Base-by-base conservation (phyloP, 2,888 invertebrate species). In the Netelia inedita region DNA sequence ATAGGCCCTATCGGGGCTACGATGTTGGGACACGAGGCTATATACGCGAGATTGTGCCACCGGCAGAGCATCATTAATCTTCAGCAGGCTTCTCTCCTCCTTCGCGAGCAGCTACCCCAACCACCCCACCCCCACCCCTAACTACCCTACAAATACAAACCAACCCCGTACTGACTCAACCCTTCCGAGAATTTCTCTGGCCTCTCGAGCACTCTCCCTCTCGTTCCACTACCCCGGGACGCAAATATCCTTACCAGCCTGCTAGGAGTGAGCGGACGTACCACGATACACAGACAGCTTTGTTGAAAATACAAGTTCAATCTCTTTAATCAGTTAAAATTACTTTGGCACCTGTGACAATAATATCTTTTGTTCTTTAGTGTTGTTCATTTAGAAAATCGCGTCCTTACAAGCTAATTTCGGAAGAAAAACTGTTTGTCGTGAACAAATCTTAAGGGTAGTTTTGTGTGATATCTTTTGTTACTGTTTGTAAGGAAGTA, bases 11-110 rank as follows among this genome's bases (percentile, higher is more conserved):
- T 57, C 83, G 84, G 85, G 85, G 87, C 80, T 86, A 87, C 86
- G 87, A 84, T 82, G 78, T 78, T 69, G 82, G 87, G 87, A 89
- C 88, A 89, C 86, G 87, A 87, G 79, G 6, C 21, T 57, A 16
- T 57, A 19, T 57, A 57, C 2, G 57, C 19, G 57, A 57, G 57
- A 57, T 57, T 82, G 82, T 89, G 90, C 90, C 90, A 91, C 83
- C 79, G 85, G 84, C 91, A 91, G 89, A 68, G 87, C 86, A 86
- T 90, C 90, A 91, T 91, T 91, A 91, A 91, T 91, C 90, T 91
- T 89, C 89, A 86, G 87, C 90, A 90, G 90, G 86, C 87, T 88
- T 88, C 88, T 82, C 78, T 78, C 71, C 66, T 71, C 72, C 84
- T 66, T 85, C 43, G 66, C 80, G 72, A 53, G 79, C 61, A n/a